Evolutionary conservation across 2,113 vertebrate genomes (phyloP).

Genomic region (Oncorhynchus kisutch): DNA sequence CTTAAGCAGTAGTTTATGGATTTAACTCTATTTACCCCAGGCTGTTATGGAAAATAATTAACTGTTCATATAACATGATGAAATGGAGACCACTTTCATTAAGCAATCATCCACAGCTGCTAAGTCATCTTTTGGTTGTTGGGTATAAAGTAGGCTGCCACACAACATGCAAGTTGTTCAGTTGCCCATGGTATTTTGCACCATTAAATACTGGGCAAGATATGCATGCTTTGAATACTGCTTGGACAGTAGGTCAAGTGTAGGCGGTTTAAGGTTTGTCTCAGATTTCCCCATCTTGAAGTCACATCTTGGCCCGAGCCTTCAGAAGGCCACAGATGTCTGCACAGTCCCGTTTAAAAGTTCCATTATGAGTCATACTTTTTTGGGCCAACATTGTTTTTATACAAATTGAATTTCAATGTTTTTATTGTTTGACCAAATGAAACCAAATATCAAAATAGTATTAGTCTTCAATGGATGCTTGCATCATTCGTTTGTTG

Average conservation of each 20-base stretch:
- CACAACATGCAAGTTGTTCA: not conserved
- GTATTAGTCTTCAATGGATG: slow-evolving; percentile 21
- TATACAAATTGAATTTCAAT: slow-evolving; percentile 17
- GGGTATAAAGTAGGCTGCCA: slow-evolving; percentile 6
- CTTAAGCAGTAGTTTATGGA: slow-evolving; percentile 48
- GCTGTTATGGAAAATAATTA: slow-evolving; percentile 24
- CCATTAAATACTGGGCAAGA: slow-evolving; percentile 46
- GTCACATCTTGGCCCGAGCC: slow-evolving; percentile 36
- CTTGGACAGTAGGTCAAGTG: slow-evolving; percentile 32
- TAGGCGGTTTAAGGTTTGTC: slow-evolving; percentile 16
- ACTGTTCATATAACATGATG: slow-evolving; percentile 36
- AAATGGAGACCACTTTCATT: slow-evolving; percentile 54
- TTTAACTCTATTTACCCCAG: slow-evolving; percentile 32
- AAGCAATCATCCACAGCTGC: slow-evolving; percentile 49
- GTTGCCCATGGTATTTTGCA: not conserved
- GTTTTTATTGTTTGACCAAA: slow-evolving; percentile 39
- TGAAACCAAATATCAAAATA: slow-evolving; percentile 38
- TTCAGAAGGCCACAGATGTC: slow-evolving; percentile 32
- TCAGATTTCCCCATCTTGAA: slow-evolving; percentile 32
- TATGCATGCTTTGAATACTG: slow-evolving; percentile 49
- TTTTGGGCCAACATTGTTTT: not conserved
- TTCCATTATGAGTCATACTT: slow-evolving; percentile 5
- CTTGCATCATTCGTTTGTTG: slow-evolving; percentile 40
- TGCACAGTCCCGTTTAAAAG: slow-evolving; percentile 41
- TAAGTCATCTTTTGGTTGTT: slow-evolving; percentile 28